Conservation (phyloP, 2,888 invertebrate genomes). For the Pandemis heparana region DNA sequence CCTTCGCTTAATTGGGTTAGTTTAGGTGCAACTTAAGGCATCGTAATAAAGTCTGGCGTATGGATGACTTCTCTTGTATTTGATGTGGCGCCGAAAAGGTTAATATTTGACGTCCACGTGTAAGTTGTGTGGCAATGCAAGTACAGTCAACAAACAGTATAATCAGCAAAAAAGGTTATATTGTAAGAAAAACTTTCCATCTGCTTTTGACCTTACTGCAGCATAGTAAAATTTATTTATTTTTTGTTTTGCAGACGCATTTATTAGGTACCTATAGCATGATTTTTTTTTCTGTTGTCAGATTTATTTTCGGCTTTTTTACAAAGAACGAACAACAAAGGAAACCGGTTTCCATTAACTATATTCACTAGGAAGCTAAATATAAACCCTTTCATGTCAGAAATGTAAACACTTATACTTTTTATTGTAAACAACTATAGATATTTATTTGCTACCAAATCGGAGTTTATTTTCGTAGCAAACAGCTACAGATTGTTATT, state of each 20-base stretch:
- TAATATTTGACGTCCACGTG: too few species aligned
- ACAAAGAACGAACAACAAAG: slow-evolving; percentile 11
- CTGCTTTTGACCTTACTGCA: not conserved
- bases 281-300: not conserved
- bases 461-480: not conserved
- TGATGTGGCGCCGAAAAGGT: too few species aligned
- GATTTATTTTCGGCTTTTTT: not conserved
- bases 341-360: slow-evolving; percentile 11
- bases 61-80: too few species aligned
- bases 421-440: slow-evolving; percentile 32
- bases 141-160: too few species aligned
- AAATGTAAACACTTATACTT: slow-evolving; percentile 27
- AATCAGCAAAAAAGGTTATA: too few species aligned
- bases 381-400: slow-evolving; percentile 30
- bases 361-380: slow-evolving; percentile 1
- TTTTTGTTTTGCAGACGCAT: not conserved
- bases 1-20: too few species aligned
- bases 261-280: too few species aligned
- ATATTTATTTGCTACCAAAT: slow-evolving; percentile 4
- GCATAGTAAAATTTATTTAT: not conserved
- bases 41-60: too few species aligned
- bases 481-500: not conserved
- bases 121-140: too few species aligned
- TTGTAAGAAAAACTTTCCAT: too few species aligned
- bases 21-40: too few species aligned